phyloP scores from a whole-genome alignment of 2,888 invertebrate genomes.

The Carabus problematicus region DNA sequence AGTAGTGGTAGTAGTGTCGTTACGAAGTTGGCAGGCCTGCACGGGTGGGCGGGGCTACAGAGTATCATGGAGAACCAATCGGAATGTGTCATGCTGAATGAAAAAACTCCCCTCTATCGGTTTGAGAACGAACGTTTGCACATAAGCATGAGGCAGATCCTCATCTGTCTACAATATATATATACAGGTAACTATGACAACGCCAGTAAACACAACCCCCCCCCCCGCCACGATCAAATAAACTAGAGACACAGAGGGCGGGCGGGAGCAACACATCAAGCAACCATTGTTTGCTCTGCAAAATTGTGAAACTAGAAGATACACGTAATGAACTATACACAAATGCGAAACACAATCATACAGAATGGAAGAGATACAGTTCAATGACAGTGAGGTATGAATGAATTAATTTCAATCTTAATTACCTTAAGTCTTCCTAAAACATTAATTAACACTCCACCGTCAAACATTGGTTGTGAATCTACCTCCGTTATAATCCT shows the following conservation, averaged over 20 bases:
- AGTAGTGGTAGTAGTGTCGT: constrained; percentile 55
- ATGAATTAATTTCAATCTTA: too few relatives aligned
- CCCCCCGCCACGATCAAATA: not conserved
- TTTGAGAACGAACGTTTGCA: constrained; percentile 92
- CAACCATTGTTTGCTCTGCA: too few relatives aligned
- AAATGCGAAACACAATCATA: too few relatives aligned
- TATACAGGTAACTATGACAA: not conserved
- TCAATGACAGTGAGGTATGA: too few relatives aligned
- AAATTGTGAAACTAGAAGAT: too few relatives aligned
- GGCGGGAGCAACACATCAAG: not conserved
- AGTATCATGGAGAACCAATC: constrained; percentile 87
- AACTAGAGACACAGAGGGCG: too few relatives aligned
- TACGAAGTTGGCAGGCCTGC: not conserved
- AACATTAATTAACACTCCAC: constrained; percentile 94
- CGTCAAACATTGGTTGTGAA: constrained; percentile 98
- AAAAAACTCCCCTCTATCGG: constrained; percentile 88
- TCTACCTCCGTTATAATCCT: constrained; percentile 92
- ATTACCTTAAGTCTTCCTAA: constrained; percentile 94
- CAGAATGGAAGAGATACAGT: too few relatives aligned
- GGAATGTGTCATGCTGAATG: constrained; percentile 94
- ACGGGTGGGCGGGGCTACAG: constrained; percentile 58
- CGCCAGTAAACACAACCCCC: constrained; percentile 1
- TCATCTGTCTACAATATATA: constrained; percentile 81
- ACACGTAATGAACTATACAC: too few relatives aligned
- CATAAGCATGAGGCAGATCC: constrained; percentile 92